Base-by-base conservation (phyloP, 2,888 invertebrate species). In the Drosophila anomelani region DNA sequence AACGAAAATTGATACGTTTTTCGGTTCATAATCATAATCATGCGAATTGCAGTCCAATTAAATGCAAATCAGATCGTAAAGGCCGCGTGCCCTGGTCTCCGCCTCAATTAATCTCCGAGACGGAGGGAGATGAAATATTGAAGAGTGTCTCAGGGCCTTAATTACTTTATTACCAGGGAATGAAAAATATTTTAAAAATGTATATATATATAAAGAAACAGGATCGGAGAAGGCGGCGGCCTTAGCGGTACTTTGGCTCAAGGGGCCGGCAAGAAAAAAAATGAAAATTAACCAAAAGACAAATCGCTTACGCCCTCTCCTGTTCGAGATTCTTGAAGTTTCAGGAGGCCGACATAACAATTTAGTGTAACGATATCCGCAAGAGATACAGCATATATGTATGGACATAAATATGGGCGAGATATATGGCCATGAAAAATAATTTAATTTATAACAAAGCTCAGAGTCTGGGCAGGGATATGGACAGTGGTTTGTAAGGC, bases 121-220 rank as follows among this genome's bases (percentile, higher is more conserved):
- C 34, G 23, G 67, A 61, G 26, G 39, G 46, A 72, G 32, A 77
- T 75, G 82, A 88, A 80, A 79, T 80, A 82, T 81, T 71, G 78
- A 76, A 58, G 79, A 78, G 76, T 85, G 90, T 90, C 90, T 90
- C 90, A 88, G 76, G 89, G 73, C 81, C 81, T 89, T 88, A 88
- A 88, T 88, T 88, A 90, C 87, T 88, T 88, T 89, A 88, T 88
- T 88, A 90, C 85, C 73, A 53, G 58, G 34, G 49, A 56, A 51
- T 73, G 29, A 29, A 23, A 29, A 49, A 41, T 15, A 23, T 12
- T n/a, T 38, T 15, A 32, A 43, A 15, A 26, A 17, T 15, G 29
- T 15, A 26, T 26, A 26, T 12, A 26, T n/a, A 38, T n/a, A n/a
- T 12, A 44, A 36, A 13, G 34, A 54, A 54, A 43, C 43, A 49